phyloP scores from a whole-genome alignment of 2,797 vertebrate species.

The Antrozous pallidus region DNA sequence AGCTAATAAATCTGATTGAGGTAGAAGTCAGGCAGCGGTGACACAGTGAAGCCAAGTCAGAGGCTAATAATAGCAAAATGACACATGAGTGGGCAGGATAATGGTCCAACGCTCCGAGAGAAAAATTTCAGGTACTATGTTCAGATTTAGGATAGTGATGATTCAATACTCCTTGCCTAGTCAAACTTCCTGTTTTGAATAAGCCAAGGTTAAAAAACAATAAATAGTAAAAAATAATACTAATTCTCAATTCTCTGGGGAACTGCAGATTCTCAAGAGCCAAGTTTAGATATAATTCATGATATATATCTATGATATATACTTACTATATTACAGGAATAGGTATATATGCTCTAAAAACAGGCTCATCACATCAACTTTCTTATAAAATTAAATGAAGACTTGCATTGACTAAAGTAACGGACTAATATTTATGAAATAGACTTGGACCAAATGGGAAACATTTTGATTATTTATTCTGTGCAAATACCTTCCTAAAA shows the following conservation, averaged over 20 bases:
- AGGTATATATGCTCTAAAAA: not conserved
- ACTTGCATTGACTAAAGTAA: not conserved
- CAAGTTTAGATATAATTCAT: not conserved
- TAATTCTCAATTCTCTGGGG: not conserved
- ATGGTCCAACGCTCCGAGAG: not conserved
- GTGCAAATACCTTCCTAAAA: not conserved
- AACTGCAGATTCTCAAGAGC: not conserved
- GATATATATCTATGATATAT: not conserved
- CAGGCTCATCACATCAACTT: not conserved
- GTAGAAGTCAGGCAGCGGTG: not conserved
- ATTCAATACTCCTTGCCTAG: not conserved
- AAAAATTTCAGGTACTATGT: not conserved
- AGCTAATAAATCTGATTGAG: constrained; percentile 33
- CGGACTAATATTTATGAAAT: not conserved
- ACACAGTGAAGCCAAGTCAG: not conserved
- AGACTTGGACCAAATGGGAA: not conserved
- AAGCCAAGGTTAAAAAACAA: constrained; percentile 16
- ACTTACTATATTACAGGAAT: not conserved
- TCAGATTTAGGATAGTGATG: not conserved
- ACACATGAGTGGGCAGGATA: not conserved
- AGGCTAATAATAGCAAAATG: constrained; percentile 18
- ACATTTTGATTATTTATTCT: not conserved
- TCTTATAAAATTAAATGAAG: not conserved
- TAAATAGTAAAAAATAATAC: not conserved
- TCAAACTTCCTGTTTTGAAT: not conserved